A percentile compares a stretch with the other conserved stretches of the same genome.
Evolutionary conservation across 2,888 invertebrate genomes (phyloP).

Genomic region (Meandrusa payeni): DNA sequence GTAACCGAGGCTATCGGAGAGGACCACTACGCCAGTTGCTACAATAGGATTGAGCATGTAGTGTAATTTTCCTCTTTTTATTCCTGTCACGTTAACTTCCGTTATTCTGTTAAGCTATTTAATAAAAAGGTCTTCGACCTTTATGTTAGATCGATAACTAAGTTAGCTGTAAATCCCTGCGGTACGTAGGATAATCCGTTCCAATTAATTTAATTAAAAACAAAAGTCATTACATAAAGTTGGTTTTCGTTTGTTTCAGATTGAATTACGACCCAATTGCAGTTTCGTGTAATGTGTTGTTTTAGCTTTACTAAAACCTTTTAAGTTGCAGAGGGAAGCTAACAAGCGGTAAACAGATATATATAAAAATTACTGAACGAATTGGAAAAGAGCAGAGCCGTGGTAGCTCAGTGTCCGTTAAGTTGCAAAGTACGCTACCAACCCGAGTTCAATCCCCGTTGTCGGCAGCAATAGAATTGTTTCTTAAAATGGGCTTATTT

Average conservation of each 20-base stretch:
- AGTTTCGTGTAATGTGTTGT: conserved; percentile 14
- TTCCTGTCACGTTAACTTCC: conserved; percentile 7
- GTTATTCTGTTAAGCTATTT: conserved; percentile 19
- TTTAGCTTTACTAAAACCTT: not conserved
- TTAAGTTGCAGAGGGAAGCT: not conserved
- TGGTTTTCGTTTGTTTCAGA: conserved; percentile 21
- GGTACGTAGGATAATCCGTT: conserved; percentile 64
- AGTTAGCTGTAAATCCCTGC: conserved; percentile 57
- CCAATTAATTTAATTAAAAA: conserved; percentile 74
- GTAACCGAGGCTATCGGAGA: too few relatives aligned
- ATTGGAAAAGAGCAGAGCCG: too few relatives aligned
- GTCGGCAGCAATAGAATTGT: too few relatives aligned
- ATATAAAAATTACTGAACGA: not conserved
- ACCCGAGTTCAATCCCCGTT: too few relatives aligned
- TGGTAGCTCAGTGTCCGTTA: too few relatives aligned
- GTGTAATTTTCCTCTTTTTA: conserved; percentile 12
- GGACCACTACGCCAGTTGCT: too few relatives aligned
- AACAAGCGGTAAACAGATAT: not conserved
- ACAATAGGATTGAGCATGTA: too few relatives aligned
- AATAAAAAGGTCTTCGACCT: conserved; percentile 27
- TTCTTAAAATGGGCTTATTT: too few relatives aligned
- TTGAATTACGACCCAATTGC: conserved; percentile 20
- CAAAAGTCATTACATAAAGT: conserved; percentile 46
- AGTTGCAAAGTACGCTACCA: too few relatives aligned
- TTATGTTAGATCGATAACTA: conserved; percentile 42